A percentile compares a stretch with the other conserved stretches of the same genome.
phyloP scores from a whole-genome alignment of 2,797 vertebrate genomes.

The Meriones psammophilus region DNA sequence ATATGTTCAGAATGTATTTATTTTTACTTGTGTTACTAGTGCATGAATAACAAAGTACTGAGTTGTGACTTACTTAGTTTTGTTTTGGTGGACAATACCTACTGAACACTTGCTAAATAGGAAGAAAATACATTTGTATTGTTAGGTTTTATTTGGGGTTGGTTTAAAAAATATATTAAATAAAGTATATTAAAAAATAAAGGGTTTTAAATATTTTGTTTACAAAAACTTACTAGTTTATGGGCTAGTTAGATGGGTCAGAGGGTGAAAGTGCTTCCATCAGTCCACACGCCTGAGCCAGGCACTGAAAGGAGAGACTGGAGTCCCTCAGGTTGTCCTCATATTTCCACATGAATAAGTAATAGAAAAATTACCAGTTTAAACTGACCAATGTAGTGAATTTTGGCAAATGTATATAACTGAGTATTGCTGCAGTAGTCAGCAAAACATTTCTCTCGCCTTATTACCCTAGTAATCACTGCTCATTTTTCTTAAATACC shows the following conservation, averaged over 20 bases:
- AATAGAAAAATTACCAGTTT: not conserved
- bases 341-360: not conserved
- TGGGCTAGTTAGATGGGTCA: not conserved
- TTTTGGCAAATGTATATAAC: not conserved
- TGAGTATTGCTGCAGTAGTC: not conserved
- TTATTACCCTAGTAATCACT: not conserved
- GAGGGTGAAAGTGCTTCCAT: not conserved
- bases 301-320: not conserved
- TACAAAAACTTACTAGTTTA: not conserved
- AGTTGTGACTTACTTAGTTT: not conserved
- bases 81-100: slow-evolving; percentile 39
- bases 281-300: not conserved
- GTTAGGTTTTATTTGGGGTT: not conserved
- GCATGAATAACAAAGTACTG: slow-evolving; percentile 16
- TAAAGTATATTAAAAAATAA: no score
- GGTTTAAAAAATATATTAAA: no score
- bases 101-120: slow-evolving; percentile 52
- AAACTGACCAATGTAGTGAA: not conserved
- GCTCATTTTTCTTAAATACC: slow-evolving; percentile 31
- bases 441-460: not conserved
- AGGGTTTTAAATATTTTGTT: not conserved
- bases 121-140: slow-evolving; percentile 51
- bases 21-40: slow-evolving; percentile 16
- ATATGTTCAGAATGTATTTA: slow-evolving; percentile 42
- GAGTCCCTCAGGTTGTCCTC: not conserved